Evolutionary conservation across 35 echinoderm and acorn worm species (phyloP), one percentile per base, ranked within the genome.

Genomic region (Strongylocentrotus purpuratus): DNA sequence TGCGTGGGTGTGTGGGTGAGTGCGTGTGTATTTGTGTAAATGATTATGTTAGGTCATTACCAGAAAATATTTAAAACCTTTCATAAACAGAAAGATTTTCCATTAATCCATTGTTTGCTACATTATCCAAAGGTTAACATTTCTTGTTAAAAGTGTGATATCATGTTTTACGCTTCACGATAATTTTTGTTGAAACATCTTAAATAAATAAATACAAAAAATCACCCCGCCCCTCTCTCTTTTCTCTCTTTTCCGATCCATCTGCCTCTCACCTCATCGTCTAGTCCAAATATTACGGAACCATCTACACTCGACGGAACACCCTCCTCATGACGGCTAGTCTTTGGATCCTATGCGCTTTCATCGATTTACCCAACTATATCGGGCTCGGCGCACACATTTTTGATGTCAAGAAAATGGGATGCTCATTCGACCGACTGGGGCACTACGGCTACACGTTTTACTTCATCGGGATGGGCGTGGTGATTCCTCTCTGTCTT

Each of bases 401-500:
- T 48, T 96, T 95, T 88, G 96, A 96, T 87, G 61, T 31, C 7
- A 96, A 96, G 94, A 96, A 94, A 31, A 86, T 95, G 33, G 96
- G 94, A 35, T 96, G 96, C 65, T 96, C 96, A 11, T 96, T 95
- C 96, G 96, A 96, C 88, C 86, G 96, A 18, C 14, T 95, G 41
- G 61, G 28, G 10, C 17, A 96, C 65, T 96, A 96, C 88, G 94
- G 94, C 15, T 96, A 95, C 87, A 96, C 94, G 52, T 14, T 96
- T 15, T 96, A 95, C 25, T 96, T 96, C 88, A 92, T 96, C 18
- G 59, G 32, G 18, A 92, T 92, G 86, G 96, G 94, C 46, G 96
- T 96, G 45, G 47, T 48, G 31, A 65, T 86, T 33, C 96, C 96
- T 31, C 60, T 94, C 32, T 88, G 32, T 25, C 46, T 96, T 20